These are phyloP conservation scores for Dipodomys stephensi DNA, from an alignment of 2,113 vertebrate species.

Conservation along the genomic window DNA sequence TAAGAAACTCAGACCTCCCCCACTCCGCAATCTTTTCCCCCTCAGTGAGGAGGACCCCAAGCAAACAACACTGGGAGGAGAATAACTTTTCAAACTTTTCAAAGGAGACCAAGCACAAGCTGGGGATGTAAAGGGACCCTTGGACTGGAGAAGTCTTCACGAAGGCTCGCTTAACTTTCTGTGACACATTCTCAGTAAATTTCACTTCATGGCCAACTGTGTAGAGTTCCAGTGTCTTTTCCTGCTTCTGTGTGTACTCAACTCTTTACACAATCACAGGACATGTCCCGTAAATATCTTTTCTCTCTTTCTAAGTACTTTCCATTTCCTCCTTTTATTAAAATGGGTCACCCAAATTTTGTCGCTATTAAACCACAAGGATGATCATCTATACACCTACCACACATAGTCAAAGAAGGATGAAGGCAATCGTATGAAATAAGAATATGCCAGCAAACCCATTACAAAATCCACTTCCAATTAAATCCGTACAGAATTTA, in stretches of 20 bases:
- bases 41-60: neutral
- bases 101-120: neutral
- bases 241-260: neutral
- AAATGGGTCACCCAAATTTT: neutral
- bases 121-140: neutral
- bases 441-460: neutral
- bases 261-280: neutral
- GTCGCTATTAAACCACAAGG: conserved; percentile 1
- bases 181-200: neutral
- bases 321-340: conserved; percentile 24
- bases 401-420: neutral
- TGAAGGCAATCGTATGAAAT: conserved; percentile 36
- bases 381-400: neutral
- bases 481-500: neutral
- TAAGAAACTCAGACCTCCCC: neutral
- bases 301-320: conserved; percentile 2
- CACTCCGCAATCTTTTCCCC: no score
- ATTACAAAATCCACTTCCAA: conserved; percentile 41
- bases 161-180: neutral
- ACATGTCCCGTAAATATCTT: neutral
- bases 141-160: neutral
- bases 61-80: neutral
- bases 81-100: neutral
- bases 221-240: neutral
- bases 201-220: neutral